These are phyloP conservation scores for Mylabris phalerata DNA, from an alignment of 1,140 invertebrate genomes.

Conservation along the genomic window DNA sequence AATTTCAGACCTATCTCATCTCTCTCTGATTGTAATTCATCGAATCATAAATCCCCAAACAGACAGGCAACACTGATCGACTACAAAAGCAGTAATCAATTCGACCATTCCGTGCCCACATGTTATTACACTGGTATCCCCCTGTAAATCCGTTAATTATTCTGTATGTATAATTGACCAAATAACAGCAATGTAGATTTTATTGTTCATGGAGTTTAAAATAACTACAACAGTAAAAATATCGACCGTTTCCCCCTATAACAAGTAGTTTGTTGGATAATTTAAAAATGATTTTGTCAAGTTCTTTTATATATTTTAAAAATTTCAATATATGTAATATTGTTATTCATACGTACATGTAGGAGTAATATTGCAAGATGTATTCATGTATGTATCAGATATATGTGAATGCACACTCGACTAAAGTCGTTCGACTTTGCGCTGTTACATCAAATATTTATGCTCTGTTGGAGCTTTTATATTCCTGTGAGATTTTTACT, in stretches of 20 bases:
- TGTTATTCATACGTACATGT: background rate
- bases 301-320: background rate
- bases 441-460: slow-evolving; percentile 25
- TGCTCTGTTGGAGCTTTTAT: slow-evolving; percentile 22
- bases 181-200: slow-evolving; percentile 9
- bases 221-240: too few relatives aligned
- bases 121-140: slow-evolving; percentile 23
- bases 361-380: background rate
- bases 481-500: slow-evolving; percentile 21
- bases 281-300: background rate
- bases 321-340: background rate
- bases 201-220: slow-evolving; percentile 1
- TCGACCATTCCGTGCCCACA: slow-evolving; percentile 24
- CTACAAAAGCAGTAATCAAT: slow-evolving; percentile 33
- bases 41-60: slow-evolving; percentile 22
- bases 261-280: background rate
- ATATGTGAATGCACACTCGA: slow-evolving; percentile 12
- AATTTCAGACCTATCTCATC: slow-evolving; percentile 8
- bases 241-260: too few relatives aligned
- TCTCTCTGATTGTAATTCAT: slow-evolving; percentile 15
- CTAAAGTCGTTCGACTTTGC: slow-evolving; percentile 18
- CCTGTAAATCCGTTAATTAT: slow-evolving; percentile 22
- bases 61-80: slow-evolving; percentile 28
- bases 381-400: slow-evolving; percentile 13
- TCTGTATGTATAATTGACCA: slow-evolving; percentile 19